Conservation (phyloP, 2,888 invertebrate genomes). For the Oxystoma pomonae region DNA sequence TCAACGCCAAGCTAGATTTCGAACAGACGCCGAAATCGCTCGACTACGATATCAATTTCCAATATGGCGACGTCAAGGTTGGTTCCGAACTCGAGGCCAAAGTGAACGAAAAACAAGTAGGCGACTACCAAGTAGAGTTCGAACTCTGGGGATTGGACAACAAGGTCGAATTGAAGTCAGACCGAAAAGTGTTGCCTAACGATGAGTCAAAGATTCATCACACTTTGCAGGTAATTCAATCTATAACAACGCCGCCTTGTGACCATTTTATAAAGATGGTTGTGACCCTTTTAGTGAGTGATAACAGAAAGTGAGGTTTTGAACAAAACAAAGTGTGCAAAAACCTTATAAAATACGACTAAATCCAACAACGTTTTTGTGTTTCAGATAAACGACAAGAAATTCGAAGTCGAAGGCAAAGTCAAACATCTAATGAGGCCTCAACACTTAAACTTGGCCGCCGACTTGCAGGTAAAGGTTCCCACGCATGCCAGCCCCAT, state of each 20-base stretch:
- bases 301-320: no score
- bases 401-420: constrained; percentile 58
- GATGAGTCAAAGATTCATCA: constrained; percentile 60
- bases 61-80: constrained; percentile 57
- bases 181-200: constrained; percentile 52
- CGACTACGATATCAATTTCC: constrained; percentile 54
- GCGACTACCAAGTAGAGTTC: constrained; percentile 57
- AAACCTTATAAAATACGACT: no score
- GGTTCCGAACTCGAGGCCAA: constrained; percentile 50
- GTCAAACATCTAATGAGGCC: constrained; percentile 54
- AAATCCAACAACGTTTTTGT: no score
- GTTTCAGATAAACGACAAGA: constrained; percentile 53
- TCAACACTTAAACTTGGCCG: constrained; percentile 55
- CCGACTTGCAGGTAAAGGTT: constrained; percentile 54
- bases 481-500: constrained; percentile 54
- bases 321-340: no score
- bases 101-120: constrained; percentile 44
- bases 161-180: constrained; percentile 52
- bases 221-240: constrained; percentile 48
- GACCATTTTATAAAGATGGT: no score
- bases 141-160: constrained; percentile 52
- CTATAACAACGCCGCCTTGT: no score
- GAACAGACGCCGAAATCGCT: constrained; percentile 56
- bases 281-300: no score
- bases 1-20: constrained; percentile 54